A percentile compares a stretch with the other conserved stretches of the same genome.
Evolutionary conservation across 2,888 invertebrate genomes (phyloP).

Genomic region (Andricus curvator): DNA sequence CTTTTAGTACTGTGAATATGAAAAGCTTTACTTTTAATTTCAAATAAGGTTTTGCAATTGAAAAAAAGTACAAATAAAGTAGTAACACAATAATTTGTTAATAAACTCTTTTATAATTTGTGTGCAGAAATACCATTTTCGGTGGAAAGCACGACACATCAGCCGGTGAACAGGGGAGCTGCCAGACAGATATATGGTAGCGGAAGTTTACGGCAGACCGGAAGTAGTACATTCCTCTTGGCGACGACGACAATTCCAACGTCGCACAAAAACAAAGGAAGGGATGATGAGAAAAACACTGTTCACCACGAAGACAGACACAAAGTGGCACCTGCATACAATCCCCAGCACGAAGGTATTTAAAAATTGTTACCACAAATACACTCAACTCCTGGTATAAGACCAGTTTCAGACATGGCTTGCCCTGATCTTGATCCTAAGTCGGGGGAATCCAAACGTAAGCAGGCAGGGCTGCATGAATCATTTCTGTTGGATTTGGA

Average conservation of each 20-base stretch:
- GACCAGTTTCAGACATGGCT: no score
- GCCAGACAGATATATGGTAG: slow-evolving; percentile 82
- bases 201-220: slow-evolving; percentile 79
- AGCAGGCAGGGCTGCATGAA: no score
- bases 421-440: no score
- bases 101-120: not conserved
- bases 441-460: no score
- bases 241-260: slow-evolving; percentile 59
- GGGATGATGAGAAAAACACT: slow-evolving; percentile 59
- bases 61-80: no score
- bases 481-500: no score
- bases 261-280: slow-evolving; percentile 51
- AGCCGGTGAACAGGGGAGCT: slow-evolving; percentile 80
- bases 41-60: no score
- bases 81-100: no score
- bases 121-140: slow-evolving; percentile 55
- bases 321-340: slow-evolving; percentile 51
- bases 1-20: no score
- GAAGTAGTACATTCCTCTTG: slow-evolving; percentile 74
- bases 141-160: slow-evolving; percentile 74
- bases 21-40: no score
- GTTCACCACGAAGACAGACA: slow-evolving; percentile 59
- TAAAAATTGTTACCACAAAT: not conserved
- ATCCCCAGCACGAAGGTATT: slow-evolving; percentile 54
- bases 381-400: no score